Percentiles rank a stretch among this genome's conserved stretches.
Evolutionary conservation across 2,797 vertebrate genomes (phyloP).

Genomic region (Sardinella longiceps): DNA sequence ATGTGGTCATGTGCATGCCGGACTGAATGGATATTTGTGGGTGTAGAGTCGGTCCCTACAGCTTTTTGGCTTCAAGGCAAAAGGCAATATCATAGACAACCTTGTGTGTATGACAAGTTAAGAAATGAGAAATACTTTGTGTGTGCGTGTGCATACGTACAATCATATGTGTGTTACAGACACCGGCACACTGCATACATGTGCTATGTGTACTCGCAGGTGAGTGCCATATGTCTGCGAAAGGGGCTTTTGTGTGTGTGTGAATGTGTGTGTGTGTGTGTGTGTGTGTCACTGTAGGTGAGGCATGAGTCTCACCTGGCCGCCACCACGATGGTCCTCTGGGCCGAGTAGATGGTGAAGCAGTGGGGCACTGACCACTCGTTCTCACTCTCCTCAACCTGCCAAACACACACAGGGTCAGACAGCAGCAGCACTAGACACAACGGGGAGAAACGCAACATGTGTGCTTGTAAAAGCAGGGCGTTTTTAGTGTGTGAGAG

Average conservation of each 20-base stretch:
- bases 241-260: background rate
- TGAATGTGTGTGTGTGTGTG: background rate
- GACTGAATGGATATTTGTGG: background rate
- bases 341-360: conserved; percentile 94
- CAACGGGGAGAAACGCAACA: too few relatives aligned
- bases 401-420: conserved; percentile 19
- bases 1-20: background rate
- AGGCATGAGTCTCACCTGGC: conserved; percentile 81
- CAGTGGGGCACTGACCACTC: conserved; percentile 91
- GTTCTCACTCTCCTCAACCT: conserved; percentile 91
- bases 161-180: background rate
- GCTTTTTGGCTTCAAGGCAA: background rate
- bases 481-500: background rate
- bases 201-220: background rate
- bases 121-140: background rate
- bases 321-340: conserved; percentile 92
- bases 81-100: background rate
- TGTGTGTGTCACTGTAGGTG: background rate
- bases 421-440: background rate
- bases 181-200: background rate
- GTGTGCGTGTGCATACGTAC: background rate
- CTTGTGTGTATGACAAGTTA: background rate
- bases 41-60: background rate
- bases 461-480: background rate
- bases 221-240: background rate